phyloP scores from a whole-genome alignment of 2,888 invertebrate species.

The Punctoribates punctum region DNA sequence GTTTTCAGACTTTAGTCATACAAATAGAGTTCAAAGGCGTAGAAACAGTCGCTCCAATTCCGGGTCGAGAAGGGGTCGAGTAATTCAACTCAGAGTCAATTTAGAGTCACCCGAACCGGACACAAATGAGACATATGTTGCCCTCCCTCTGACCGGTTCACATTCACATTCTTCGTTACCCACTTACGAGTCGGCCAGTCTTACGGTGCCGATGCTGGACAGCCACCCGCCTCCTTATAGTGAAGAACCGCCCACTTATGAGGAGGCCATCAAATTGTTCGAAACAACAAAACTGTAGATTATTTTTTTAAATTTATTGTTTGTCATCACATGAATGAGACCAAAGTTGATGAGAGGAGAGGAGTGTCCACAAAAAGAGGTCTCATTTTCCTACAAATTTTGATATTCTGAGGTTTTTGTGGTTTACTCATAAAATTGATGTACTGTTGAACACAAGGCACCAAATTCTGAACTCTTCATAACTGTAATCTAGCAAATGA shows the following conservation, averaged over 20 bases:
- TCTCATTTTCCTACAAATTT: no score
- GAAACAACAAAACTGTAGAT: background rate
- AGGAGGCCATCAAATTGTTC: conserved; percentile 26
- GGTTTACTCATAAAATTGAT: no score
- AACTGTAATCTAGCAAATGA: no score
- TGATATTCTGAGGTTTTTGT: no score
- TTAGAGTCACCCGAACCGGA: conserved; percentile 2
- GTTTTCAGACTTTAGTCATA: background rate
- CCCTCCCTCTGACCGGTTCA: background rate
- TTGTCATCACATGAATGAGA: no score
- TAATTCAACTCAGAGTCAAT: conserved; percentile 30
- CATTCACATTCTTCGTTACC: conserved; percentile 31
- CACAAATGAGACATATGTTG: background rate
- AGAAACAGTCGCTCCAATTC: conserved; percentile 2
- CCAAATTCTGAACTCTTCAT: no score
- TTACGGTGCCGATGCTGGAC: background rate
- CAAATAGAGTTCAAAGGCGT: background rate
- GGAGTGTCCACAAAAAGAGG: no score
- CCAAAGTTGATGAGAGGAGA: no score
- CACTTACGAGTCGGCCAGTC: conserved; percentile 3
- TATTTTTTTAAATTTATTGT: no score
- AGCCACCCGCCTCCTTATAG: conserved; percentile 19
- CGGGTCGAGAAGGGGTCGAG: conserved; percentile 15
- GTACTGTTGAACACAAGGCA: no score
- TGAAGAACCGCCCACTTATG: conserved; percentile 35